Evolutionary conservation across 2,113 vertebrate species (phyloP).

Genomic region (Jaculus jaculus): DNA sequence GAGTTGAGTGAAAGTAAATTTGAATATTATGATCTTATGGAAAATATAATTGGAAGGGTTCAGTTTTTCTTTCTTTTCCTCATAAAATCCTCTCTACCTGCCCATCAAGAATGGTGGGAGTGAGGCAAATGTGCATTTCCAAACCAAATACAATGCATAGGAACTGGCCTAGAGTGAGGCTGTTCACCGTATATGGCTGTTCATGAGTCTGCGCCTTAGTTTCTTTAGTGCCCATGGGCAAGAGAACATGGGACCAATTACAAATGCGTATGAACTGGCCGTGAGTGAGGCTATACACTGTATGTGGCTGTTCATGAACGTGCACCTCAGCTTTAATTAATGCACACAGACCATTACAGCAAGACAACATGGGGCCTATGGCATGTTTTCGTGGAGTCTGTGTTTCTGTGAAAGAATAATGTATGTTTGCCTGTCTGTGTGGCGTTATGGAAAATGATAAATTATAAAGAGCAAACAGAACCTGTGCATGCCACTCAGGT

Average conservation of each 20-base stretch:
- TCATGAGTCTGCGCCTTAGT: background rate
- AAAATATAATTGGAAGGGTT: background rate
- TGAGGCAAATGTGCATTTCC: background rate
- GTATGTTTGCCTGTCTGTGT: rapidly evolving
- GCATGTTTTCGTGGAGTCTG: background rate
- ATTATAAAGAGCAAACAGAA: background rate
- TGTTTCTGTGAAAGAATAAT: background rate
- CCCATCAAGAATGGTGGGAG: background rate
- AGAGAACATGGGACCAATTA: background rate
- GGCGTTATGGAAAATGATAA: rapidly evolving
- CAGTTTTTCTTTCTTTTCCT: background rate
- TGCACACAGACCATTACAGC: rapidly evolving
- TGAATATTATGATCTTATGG: background rate
- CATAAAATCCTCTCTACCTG: background rate
- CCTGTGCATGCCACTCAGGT: background rate
- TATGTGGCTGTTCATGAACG: background rate
- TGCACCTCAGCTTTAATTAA: background rate
- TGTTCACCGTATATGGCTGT: background rate
- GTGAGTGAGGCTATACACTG: background rate
- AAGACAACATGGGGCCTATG: background rate
- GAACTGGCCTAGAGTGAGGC: background rate
- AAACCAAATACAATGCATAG: background rate
- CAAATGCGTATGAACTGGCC: background rate
- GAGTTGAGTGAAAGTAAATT: background rate
- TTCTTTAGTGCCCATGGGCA: background rate